Evolutionary conservation across 1,140 invertebrate species (phyloP), one percentile per base, ranked within the genome.

Genomic region (Glossosoma conforme): DNA sequence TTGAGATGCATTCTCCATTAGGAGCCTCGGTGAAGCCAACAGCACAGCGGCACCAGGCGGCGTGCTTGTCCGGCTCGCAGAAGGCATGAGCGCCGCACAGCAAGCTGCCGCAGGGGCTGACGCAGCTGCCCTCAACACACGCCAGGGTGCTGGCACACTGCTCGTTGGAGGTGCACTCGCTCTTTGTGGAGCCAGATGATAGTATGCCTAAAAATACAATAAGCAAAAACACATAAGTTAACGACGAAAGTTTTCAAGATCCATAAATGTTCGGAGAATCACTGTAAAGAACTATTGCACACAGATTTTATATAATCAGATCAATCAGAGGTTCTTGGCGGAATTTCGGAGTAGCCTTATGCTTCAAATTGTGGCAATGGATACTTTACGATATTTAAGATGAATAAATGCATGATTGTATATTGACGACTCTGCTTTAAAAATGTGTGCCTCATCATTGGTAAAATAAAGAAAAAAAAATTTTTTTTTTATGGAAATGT

Each of bases 51-150:
- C 91, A 95, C 84, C 86, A 89, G 2, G 89, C 87, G 1, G 86
- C 86, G 65, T 95, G 91, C 59, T 91, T 86, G 53, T 91, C 85
- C 0, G 89, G 82, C 70, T 91, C 87, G 66, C 91, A 95, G 60
- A 85, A 85, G 3, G 91, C 86, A 71, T 93, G 89, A 1, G 81
- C 70, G 17, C 90, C 89, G 64, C 91, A 95, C 5, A 83, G 78
- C 30, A 92, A 70, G 33, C 75, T 78, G 17, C 77, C 75, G 57
- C 91, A 95, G 3, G 91, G 90, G 68, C 91, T 91, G 3, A 86
- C 67, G 65, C 89, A 93, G 36, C 77, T 81, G 4, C 83, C 84
- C 35, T 86, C 79, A 3, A 84, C 72, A 62, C 91, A 95, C 19
- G 84, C 78, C 30, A 91, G 70, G 41, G 84, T 86, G 55, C 82